phyloP scores from a whole-genome alignment of 1,140 invertebrate genomes.

The Epicauta chinensis region DNA sequence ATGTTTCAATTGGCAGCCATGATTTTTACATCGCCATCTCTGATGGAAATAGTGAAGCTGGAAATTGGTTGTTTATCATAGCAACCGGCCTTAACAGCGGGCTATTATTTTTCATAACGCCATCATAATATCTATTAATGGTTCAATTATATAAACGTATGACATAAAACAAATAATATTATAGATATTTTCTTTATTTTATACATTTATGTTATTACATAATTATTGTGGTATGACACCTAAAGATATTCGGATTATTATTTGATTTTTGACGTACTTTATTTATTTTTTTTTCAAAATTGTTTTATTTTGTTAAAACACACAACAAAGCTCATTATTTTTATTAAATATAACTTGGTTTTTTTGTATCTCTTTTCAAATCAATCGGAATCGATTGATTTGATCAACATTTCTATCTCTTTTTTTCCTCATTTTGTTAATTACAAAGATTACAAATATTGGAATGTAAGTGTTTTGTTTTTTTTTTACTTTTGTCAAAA shows the following conservation, averaged over 20 bases:
- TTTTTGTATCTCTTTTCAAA: too few relatives aligned
- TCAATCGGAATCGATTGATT: neutral
- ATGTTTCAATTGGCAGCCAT: too few relatives aligned
- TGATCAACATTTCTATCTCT: neutral
- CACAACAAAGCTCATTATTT: conserved; percentile 36
- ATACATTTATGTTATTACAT: conserved; percentile 40
- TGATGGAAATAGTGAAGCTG: too few relatives aligned
- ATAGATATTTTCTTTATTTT: conserved; percentile 29
- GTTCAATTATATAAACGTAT: too few relatives aligned
- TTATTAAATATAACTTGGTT: too few relatives aligned
- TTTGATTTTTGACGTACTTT: conserved; percentile 33
- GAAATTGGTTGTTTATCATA: too few relatives aligned
- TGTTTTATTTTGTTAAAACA: conserved; percentile 19
- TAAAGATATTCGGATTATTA: conserved; percentile 38
- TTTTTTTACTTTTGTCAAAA: conserved; percentile 29
- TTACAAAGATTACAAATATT: conserved; percentile 31
- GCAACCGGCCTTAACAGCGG: too few relatives aligned
- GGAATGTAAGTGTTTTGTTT: conserved; percentile 21
- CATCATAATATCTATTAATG: too few relatives aligned
- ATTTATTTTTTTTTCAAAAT: too few relatives aligned
- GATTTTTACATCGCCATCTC: too few relatives aligned
- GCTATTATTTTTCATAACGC: too few relatives aligned
- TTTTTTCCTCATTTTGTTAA: neutral
- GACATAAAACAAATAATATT: neutral
- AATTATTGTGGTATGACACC: conserved; percentile 39